Conservation (phyloP, 2,113 vertebrate genomes). For the Cacatua alba region DNA sequence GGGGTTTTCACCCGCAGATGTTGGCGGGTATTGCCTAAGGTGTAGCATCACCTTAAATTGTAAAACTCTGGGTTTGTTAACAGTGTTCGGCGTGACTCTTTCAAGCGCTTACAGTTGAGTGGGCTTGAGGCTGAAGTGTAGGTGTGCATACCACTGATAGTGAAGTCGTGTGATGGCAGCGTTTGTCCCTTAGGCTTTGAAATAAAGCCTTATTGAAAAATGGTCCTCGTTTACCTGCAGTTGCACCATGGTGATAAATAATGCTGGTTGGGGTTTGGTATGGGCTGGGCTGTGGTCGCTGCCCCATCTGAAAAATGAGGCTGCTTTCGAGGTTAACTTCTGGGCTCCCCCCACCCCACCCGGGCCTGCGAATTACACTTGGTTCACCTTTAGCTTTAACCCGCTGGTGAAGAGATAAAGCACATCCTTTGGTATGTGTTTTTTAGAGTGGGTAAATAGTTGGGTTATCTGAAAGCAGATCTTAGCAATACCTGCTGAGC, state of each 20-base stretch:
- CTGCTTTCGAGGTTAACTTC: not conserved
- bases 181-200: not conserved
- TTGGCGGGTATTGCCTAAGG: not conserved
- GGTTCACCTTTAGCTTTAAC: conserved; percentile 23
- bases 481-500: conserved; percentile 61
- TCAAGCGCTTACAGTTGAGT: fast-evolving
- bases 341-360: too few species aligned
- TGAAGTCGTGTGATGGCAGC: not conserved
- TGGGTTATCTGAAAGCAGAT: conserved; percentile 65
- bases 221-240: not conserved
- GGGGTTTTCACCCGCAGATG: not conserved
- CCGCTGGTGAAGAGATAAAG: conserved; percentile 44
- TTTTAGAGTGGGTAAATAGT: conserved; percentile 66
- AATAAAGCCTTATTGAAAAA: not conserved
- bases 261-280: not conserved
- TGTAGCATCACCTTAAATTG: fast-evolving
- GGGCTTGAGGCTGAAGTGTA: not conserved
- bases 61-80: not conserved
- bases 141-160: not conserved
- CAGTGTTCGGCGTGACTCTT: fast-evolving
- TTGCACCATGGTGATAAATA: not conserved
- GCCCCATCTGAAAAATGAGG: not conserved
- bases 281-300: not conserved
- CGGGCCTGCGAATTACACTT: not conserved
- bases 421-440: conserved; percentile 62